These are phyloP conservation scores for Anarrhichthys ocellatus DNA, from an alignment of 2,113 vertebrate genomes.

Conservation along the genomic window DNA sequence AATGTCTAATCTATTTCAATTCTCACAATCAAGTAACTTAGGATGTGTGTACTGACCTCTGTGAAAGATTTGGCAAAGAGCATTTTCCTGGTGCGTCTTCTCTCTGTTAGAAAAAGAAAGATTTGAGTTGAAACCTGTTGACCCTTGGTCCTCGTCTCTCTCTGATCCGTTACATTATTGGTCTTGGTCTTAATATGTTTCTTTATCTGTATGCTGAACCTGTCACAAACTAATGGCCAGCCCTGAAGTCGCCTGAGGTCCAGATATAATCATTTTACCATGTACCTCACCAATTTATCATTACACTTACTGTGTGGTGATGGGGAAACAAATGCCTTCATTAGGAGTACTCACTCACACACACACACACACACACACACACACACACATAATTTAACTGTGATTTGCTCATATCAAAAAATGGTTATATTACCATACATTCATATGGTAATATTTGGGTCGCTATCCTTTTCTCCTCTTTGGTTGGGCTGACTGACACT, in stretches of 20 bases:
- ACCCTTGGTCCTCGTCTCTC: background rate
- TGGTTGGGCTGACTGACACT: conserved; percentile 68
- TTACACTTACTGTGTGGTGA: background rate
- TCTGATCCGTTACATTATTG: conserved; percentile 3
- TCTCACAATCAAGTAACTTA: background rate
- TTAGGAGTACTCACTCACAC: background rate
- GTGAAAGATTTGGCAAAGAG: background rate
- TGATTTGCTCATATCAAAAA: conserved; percentile 62
- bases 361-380: conserved; percentile 3
- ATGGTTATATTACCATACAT: conserved; percentile 69
- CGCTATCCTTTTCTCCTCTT: conserved; percentile 41
- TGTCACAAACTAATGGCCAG: conserved; percentile 55
- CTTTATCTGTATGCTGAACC: background rate
- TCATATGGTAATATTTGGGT: conserved; percentile 78
- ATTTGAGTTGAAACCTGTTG: conserved; percentile 15
- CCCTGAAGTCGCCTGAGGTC: conserved; percentile 1
- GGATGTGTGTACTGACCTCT: background rate
- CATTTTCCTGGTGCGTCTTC: background rate
- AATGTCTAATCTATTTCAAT: background rate
- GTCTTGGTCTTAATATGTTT: conserved; percentile 1
- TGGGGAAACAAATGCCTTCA: conserved; percentile 31
- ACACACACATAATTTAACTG: conserved; percentile 22
- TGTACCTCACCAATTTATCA: conserved; percentile 26
- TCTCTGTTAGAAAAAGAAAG: conserved; percentile 3
- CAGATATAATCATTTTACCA: conserved; percentile 12